Conservation (phyloP, 2,113 vertebrate species). For the Catagonus wagneri region DNA sequence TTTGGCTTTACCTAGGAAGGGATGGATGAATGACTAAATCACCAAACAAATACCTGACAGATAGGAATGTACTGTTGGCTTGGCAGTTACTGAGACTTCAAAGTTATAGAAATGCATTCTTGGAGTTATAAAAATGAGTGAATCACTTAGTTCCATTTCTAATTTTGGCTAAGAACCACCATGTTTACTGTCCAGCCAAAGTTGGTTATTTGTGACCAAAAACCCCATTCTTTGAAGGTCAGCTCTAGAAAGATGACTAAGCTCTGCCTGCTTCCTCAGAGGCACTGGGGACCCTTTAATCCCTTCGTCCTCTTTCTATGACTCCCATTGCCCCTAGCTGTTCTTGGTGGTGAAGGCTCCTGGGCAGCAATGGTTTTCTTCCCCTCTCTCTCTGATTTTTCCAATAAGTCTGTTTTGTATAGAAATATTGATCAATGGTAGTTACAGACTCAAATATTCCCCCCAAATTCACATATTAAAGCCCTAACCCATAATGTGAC, state of each 20-base stretch:
- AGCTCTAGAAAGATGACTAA: neutral
- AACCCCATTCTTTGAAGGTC: neutral
- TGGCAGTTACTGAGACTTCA: neutral
- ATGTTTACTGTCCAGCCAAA: neutral
- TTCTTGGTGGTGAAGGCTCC: neutral
- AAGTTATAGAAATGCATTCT: neutral
- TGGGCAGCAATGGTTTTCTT: neutral
- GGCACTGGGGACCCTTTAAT: fast-evolving
- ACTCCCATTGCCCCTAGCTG: neutral
- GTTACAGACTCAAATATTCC: neutral
- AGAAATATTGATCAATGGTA: neutral
- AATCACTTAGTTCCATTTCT: neutral
- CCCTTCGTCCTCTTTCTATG: neutral
- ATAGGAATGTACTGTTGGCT: neutral
- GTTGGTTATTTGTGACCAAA: neutral
- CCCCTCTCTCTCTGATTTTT: neutral
- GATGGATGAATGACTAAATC: neutral
- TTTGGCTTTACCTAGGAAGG: neutral
- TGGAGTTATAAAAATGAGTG: neutral
- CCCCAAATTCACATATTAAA: neutral
- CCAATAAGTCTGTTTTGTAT: neutral
- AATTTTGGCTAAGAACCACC: neutral
- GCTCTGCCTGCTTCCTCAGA: neutral
- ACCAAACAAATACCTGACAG: neutral
- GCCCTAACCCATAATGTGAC: neutral